Base-by-base conservation (phyloP, 2,113 vertebrate genomes). In the Thermophis baileyi region DNA sequence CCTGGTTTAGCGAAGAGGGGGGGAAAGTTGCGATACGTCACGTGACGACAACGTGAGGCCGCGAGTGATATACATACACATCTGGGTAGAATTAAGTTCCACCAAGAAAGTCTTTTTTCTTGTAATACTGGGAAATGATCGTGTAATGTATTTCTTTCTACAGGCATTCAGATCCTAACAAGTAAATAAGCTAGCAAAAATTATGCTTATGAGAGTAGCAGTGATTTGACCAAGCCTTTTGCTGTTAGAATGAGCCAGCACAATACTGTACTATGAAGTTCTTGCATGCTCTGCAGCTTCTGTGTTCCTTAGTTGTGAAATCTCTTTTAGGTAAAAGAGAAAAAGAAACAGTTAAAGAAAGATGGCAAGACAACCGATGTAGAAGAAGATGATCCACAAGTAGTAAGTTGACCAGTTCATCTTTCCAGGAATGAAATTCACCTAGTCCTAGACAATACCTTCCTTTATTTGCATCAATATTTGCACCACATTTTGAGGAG, bases 281-380 rank as follows among this genome's bases (percentile, higher is more conserved):
- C 1, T 57, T 57, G 35, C 81, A 49, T 1, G 49, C 46, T 85
- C 9, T 40, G 30, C 85, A 49, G 2, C 10, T 96, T n/a, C 1
- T 93, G 91, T 92, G 85, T 2, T 94, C 90, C 87, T 89, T 91
- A 88, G 11, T 44, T 44, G 35, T 87, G 69, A 93, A 93, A 25
- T 91, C 35, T 22, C 30, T 93, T 91, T 96, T 93, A 99, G 99
- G 98, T 99, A 95, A 99, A 98, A 96, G 99, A 99, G 96, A 99
- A 99, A 97, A 99, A 97, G 97, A 99, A 99, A 95, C 99, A 99
- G 93, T 90, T 99, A 87, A 99, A 99, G 97, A 99, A 99, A 94
- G 99, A 99, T 46, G 99, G 99, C 40, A 99, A 99, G 95, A 50
- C 98, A 91, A 95, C 96, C 86, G 95, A 94, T 54, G 97, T 99